Base-by-base conservation (phyloP, 2,113 vertebrate genomes). In the Lepus americanus region DNA sequence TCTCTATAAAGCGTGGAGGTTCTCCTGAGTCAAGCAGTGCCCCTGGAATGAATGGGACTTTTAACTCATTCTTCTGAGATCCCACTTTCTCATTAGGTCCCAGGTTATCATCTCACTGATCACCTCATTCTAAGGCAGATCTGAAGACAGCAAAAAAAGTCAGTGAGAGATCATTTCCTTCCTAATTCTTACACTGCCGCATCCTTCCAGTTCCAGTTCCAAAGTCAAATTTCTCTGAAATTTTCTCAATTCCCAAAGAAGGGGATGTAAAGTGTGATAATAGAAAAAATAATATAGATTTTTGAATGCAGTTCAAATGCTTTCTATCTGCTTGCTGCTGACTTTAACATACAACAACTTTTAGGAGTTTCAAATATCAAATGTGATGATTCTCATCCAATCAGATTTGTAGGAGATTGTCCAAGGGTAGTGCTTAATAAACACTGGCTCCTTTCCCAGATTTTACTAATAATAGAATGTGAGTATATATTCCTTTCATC, bases 181-280 rank as follows among this genome's bases (percentile, higher is more conserved):
- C 88, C 74, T 61, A 67, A 72, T 74, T 82, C 36, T 80, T 36
- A 87, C 55, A 78, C 23, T 49, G 36, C 94, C 51, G 44, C 61
- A 59, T 81, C 86, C 51, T 87, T 67, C 77, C 72, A 91, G 70
- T 67, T 83, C 70, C 78, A 61, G 23, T 9, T 81, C 55, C 9
- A n/a, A 86, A 90, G 72, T 61, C 23, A 89, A 83, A 83, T 89
- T 91, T 95, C 83, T 73, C 90, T 94, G 72, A 87, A 72, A 5
- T 39, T 59, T 59, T 39, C 80, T 92, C 76, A 79, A 13, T 69
- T 59, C 22, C 29, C 64, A 74, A 79, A 94, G 33, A 44, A 91
- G 20, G 67, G 33, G 9, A 63, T 63, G 6, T 4, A 83, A 72
- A 72, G 67, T 88, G 16, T 31, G 36, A 29, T 19, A 14, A 11